Base-by-base conservation (phyloP, 2,797 vertebrate species). In the Chaetodon trifasciatus region DNA sequence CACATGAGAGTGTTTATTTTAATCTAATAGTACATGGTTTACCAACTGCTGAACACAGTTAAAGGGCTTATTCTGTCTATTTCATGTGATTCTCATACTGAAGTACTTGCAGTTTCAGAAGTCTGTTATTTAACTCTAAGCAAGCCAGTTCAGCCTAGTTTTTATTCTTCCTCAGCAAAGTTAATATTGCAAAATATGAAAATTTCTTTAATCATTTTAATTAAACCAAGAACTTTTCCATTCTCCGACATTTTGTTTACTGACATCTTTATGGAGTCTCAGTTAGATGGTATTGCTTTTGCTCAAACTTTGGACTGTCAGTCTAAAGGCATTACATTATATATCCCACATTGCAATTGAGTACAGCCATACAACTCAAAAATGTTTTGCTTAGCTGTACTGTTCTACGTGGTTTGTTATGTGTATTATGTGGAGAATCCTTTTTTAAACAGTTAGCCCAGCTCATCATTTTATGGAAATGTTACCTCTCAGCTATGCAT, bases 1-100 rank as follows among this genome's bases (percentile, higher is more conserved):
- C 61, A 58, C 68, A 71, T 58, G 35, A 57, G 73, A 42, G 32
- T 77, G 57, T 76, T 76, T 76, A 72, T 71, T 62, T 61, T 19
- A 72, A 40, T 76, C 68, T 68, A 73, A 76, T 82, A 62, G 67
- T 50, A 67, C 56, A 56, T 9, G 6, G 8, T 42, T 71, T 39
- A 56, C 37, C 24, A 9, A 55, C 19, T 62, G 44, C 13, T 61
- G 74, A 19, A 21, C 37, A 35, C 49, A 47, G 35, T 44, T 24
- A 52, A 49, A 64, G 42, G 42, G 50, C 60, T 64, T 28, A 32
- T 50, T 70, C 44, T 57, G 49, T 63, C 40, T 42, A 57, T 9
- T 50, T 64, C 65, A 64, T 52, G 69, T 49, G 50, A 76, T 76
- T 67, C 55, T 56, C 66, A 39, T 56, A 12, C 40, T 62, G 17